These are phyloP conservation scores for Hyposoter dolosus DNA, from an alignment of 2,888 invertebrate genomes.

Conservation along the genomic window DNA sequence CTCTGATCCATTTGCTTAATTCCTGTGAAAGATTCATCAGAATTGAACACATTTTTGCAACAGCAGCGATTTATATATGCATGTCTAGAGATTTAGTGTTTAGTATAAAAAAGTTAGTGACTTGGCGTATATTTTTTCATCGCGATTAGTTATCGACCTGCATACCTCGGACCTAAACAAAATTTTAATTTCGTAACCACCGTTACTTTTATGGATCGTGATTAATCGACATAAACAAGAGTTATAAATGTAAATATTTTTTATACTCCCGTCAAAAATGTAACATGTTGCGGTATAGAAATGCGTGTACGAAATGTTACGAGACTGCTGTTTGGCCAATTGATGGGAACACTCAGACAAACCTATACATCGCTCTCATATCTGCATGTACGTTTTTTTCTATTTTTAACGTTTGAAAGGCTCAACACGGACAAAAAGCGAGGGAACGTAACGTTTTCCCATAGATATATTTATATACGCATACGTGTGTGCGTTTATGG, in stretches of 20 bases:
- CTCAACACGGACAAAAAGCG: slow-evolving; percentile 29
- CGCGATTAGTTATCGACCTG: neutral
- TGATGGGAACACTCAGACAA: slow-evolving; percentile 39
- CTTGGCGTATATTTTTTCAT: neutral
- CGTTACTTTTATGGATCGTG: neutral
- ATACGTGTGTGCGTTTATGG: neutral
- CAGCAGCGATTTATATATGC: too few species aligned
- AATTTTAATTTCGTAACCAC: neutral
- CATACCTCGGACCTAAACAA: neutral
- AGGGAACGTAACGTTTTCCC: neutral
- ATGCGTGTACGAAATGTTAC: slow-evolving; percentile 1
- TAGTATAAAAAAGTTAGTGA: neutral
- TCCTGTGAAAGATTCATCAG: too few species aligned
- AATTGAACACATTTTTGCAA: too few species aligned
- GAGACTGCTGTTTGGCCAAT: slow-evolving; percentile 6
- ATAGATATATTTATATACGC: neutral
- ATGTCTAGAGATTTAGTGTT: neutral
- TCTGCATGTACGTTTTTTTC: slow-evolving; percentile 42
- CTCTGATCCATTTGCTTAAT: too few species aligned
- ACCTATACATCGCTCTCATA: slow-evolving; percentile 33
- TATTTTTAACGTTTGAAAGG: slow-evolving; percentile 67
- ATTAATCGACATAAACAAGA: neutral
- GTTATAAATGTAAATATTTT: slow-evolving; percentile 9
- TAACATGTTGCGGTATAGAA: slow-evolving; percentile 25
- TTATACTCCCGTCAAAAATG: neutral